phyloP scores from a whole-genome alignment of 2,797 vertebrate species.

The Gallinago solitaria region DNA sequence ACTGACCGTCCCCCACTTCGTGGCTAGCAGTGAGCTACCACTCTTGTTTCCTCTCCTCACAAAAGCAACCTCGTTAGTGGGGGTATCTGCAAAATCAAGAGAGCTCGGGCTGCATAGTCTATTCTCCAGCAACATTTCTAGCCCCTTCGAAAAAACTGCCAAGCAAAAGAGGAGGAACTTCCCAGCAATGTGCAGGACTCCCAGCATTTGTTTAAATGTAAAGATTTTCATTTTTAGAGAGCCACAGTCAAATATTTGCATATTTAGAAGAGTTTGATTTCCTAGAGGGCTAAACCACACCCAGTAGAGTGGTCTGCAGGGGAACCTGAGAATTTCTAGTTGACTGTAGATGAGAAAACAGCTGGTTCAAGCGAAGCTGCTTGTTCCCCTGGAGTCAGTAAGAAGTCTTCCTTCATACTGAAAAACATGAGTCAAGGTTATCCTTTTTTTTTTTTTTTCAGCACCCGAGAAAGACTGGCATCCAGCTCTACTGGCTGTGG shows the following conservation, averaged over 20 bases:
- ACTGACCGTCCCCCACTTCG: not conserved
- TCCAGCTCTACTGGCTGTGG: not conserved
- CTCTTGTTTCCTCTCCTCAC: not conserved
- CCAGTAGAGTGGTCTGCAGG: not conserved
- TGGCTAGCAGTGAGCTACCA: not conserved
- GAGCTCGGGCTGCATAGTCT: not conserved
- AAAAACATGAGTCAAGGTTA: not conserved
- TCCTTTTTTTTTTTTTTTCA: not conserved
- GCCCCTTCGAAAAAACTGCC: not conserved
- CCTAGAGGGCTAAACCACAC: not conserved
- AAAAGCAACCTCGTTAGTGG: not conserved
- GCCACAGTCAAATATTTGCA: constrained; percentile 9
- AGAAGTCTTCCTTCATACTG: not conserved
- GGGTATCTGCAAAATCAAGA: not conserved
- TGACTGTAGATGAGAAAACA: constrained; percentile 4
- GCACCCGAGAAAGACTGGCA: not conserved
- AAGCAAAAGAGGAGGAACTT: not conserved
- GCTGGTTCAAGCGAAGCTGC: not conserved
- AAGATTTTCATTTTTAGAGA: constrained; percentile 43
- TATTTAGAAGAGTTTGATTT: constrained; percentile 16
- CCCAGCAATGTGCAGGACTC: not conserved
- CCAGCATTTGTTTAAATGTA: constrained; percentile 53
- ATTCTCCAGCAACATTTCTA: not conserved
- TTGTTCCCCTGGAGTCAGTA: not conserved
- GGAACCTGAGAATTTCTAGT: not conserved